A percentile compares a stretch with the other conserved stretches of the same genome.
Conservation (phyloP, 1,140 invertebrate species). For the Caerostris darwini region DNA sequence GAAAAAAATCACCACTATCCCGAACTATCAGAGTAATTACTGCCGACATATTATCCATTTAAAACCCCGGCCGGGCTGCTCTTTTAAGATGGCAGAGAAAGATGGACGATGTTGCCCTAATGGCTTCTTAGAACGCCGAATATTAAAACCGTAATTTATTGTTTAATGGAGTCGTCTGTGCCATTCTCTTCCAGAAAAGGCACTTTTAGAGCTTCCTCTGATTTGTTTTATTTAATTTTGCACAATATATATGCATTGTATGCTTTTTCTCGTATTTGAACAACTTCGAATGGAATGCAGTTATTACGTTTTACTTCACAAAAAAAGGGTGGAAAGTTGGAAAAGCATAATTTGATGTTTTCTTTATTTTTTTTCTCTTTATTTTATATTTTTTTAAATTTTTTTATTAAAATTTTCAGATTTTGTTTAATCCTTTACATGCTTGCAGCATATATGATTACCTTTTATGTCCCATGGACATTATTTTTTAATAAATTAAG, state of each 20-base stretch:
- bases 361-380: too few relatives aligned
- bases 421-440: too few relatives aligned
- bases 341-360: too few relatives aligned
- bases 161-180: constrained; percentile 48
- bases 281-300: too few relatives aligned
- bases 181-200: neutral
- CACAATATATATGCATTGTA: neutral
- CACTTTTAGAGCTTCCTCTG: neutral
- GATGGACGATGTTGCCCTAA: constrained; percentile 51
- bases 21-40: constrained; percentile 33
- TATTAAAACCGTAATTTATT: constrained; percentile 64
- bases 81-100: constrained; percentile 55
- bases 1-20: constrained; percentile 38
- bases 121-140: constrained; percentile 40
- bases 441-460: too few relatives aligned
- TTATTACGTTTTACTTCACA: too few relatives aligned
- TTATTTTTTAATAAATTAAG: too few relatives aligned
- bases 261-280: neutral
- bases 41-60: constrained; percentile 53
- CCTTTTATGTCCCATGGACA: too few relatives aligned
- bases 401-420: too few relatives aligned
- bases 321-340: too few relatives aligned
- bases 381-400: too few relatives aligned
- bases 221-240: constrained; percentile 3
- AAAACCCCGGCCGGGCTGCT: constrained; percentile 24